Evolutionary conservation across 2,888 invertebrate species (phyloP), one percentile per base, ranked within the genome.

Genomic region (Opisthograptis luteolata): DNA sequence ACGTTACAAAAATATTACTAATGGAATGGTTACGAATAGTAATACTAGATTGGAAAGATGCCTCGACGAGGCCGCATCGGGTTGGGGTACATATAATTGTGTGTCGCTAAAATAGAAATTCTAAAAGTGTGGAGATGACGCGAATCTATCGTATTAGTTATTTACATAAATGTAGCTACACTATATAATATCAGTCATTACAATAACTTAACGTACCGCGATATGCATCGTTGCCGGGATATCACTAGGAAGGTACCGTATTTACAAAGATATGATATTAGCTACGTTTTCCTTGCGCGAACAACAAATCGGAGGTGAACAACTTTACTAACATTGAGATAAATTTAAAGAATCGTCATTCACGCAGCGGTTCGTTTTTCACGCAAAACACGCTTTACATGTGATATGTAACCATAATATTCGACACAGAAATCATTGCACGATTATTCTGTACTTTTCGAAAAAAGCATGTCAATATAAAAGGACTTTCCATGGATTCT

Each of bases 201-300:
- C 63, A 64, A 64, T 76, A 60, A 68, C 69, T 55, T 58, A 62
- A 56, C 62, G 70, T 79, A 78, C 76, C 70, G 84, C 81, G 87
- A 88, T 87, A 86, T 84, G 87, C 89, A 87, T 89, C 81, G 83
- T 87, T 87, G 89, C 88, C 89, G 88, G 88, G 86, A 77, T 77
- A 81, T 83, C 80, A 78, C 84, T 80, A 70, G 70, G 64, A 70
- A 73, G n/a, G n/a, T n/a, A n/a, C n/a, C 60, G 64, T 76, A 78
- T 80, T 73, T 80, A 81, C 81, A 81, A 68, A 70, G 76, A 73
- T 78, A 78, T 76, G 77, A 71, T 75, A 57, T 12, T 67, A 66
- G 68, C 59, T 59, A 59, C 61, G 45, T 63, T 55, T 53, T 47
- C 54, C 53, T 58, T 64, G 64, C 67, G 68, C 42, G 64, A 68